Evolutionary conservation across 2,888 invertebrate species (phyloP), one percentile per base, ranked within the genome.

Genomic region (Torymus texanus): DNA sequence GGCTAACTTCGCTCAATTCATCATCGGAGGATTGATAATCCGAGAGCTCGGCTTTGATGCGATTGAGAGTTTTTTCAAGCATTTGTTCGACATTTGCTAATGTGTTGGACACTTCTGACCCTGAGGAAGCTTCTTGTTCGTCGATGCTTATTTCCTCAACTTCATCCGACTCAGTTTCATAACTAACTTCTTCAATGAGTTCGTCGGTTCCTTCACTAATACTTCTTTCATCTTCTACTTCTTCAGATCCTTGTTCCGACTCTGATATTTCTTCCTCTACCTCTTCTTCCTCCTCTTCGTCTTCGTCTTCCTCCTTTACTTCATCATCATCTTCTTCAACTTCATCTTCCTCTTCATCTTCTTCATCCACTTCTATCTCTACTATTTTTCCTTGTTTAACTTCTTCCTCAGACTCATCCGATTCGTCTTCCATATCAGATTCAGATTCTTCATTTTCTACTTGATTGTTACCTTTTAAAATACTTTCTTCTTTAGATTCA

Each of bases 41-140:
- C 11, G 90, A 88, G 81, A 90, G 85, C 68, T 88, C 87, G 0
- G 88, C 87, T 81, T 88, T 89, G 21, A 90, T 88, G 73, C 87
- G 85, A 59, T 86, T 86, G 56, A 90, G 79, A n/a, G 90, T 90
- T 66, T 88, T 86, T 66, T 88, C 87, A 18, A 90, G 62, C 81
- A 88, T 84, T 56, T 88, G 82, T 81, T 90, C 90, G 1, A 88
- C 89, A 24, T 86, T 87, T 2, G 88, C 87, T 55, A 79, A 12
- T 13, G 72, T 67, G 2, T 55, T 21, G 0, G 74, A 74, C 41
- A 79, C 80, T 14, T 75, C 81, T 2, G 76, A 80, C 62, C 77
- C 78, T 5, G 81, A 75, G 12, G 74, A 29, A 12, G 13, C 53
- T 50, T 74, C 66, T 71, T 81, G 76, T n/a, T 70, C 62, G 12